Evolutionary conservation across 2,888 invertebrate species (phyloP).

Genomic region (Drosophila cognata): DNA sequence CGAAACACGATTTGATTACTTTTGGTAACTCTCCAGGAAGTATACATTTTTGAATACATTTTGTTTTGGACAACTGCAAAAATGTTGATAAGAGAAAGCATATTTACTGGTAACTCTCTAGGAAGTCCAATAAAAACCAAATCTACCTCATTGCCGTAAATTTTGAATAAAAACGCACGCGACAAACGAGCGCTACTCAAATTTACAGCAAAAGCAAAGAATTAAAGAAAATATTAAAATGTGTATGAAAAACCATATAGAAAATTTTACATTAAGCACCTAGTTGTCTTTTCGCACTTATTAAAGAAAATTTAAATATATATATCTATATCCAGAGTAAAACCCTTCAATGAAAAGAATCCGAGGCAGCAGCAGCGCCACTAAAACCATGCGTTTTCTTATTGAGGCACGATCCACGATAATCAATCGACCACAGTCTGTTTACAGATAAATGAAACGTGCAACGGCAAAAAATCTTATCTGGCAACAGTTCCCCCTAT

Average conservation of each 20-base stretch:
- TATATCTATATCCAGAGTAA: slow-evolving; percentile 20
- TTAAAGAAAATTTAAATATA: slow-evolving; percentile 18
- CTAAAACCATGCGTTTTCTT: slow-evolving; percentile 28
- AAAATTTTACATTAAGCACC: slow-evolving; percentile 58
- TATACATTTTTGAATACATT: neutral
- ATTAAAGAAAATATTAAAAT: neutral
- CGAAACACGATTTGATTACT: neutral
- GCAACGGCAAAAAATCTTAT: slow-evolving; percentile 31
- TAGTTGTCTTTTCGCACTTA: slow-evolving; percentile 61
- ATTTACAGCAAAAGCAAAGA: slow-evolving; percentile 50
- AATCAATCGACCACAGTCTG: slow-evolving; percentile 48
- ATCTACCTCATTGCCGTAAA: slow-evolving; percentile 84
- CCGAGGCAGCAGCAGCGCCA: slow-evolving; percentile 8
- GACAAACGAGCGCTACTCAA: slow-evolving; percentile 48
- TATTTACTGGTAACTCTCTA: slow-evolving; percentile 3
- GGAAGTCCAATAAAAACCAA: slow-evolving; percentile 67
- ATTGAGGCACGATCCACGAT: slow-evolving; percentile 48
- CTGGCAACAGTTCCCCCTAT: neutral
- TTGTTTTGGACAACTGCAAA: neutral
- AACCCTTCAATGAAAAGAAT: slow-evolving; percentile 39
- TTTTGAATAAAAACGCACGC: slow-evolving; percentile 39
- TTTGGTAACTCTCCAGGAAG: neutral
- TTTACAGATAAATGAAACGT: slow-evolving; percentile 38
- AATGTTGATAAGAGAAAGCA: neutral
- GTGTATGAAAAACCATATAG: slow-evolving; percentile 24